Evolutionary conservation across 2,888 invertebrate species (phyloP).

Genomic region (Blastobasis lacticolella): DNA sequence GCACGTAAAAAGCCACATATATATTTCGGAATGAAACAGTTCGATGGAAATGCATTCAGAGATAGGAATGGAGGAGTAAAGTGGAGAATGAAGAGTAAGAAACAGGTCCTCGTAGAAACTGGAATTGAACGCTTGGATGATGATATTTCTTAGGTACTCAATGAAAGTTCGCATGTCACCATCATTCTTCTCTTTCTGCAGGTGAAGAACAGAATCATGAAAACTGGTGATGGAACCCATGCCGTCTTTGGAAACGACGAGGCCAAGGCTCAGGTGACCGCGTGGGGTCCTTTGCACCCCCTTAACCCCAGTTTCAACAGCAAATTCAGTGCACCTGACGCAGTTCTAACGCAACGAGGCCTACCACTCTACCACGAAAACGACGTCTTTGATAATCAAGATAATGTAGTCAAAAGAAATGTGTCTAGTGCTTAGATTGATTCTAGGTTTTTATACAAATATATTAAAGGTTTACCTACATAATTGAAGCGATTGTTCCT

Average conservation of each 20-base stretch:
- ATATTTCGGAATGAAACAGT: not conserved
- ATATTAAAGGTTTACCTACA: no score
- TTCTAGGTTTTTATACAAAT: no score
- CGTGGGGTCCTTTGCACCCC: conserved; percentile 49
- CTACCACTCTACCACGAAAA: conserved; percentile 51
- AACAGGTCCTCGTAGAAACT: no score
- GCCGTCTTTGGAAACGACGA: conserved; percentile 60
- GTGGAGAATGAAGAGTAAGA: no score
- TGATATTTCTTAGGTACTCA: no score
- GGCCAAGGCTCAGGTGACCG: conserved; percentile 36
- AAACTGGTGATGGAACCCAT: conserved; percentile 80
- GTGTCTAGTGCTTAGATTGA: no score
- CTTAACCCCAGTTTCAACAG: conserved; percentile 53
- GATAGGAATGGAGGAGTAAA: no score
- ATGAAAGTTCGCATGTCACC: not conserved
- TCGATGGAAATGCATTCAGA: no score
- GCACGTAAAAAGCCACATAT: not conserved
- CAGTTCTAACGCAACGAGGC: conserved; percentile 38
- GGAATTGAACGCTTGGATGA: no score
- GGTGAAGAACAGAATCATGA: conserved; percentile 71
- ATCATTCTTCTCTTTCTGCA: conserved; percentile 15
- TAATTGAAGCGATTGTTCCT: no score
- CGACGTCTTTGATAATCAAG: conserved; percentile 17
- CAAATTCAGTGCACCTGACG: conserved; percentile 35
- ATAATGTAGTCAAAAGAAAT: no score